These are phyloP conservation scores for Epizoanthus ramosus DNA, from an alignment of 92 coral and sea anemone species.

Conservation along the genomic window DNA sequence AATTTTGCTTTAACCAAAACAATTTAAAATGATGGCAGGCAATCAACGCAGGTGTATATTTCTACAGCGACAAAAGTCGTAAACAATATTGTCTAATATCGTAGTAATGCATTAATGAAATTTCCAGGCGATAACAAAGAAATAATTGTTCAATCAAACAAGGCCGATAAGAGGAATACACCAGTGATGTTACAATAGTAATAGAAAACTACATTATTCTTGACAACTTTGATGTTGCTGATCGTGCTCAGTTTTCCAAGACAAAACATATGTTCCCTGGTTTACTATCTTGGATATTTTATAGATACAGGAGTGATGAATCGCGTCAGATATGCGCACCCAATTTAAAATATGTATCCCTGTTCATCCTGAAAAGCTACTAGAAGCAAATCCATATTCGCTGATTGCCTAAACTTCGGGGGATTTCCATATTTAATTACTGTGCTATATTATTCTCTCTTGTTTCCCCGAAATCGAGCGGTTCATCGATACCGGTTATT, in stretches of 20 bases:
- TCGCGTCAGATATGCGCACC: no score
- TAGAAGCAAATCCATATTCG: no score
- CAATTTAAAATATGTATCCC: no score
- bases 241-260: background rate
- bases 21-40: background rate
- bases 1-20: background rate
- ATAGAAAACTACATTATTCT: background rate
- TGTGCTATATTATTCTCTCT: no score
- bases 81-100: conserved; percentile 19
- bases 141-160: conserved; percentile 5
- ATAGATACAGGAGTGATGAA: no score
- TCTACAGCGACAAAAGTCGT: conserved; percentile 35
- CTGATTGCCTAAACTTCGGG: no score
- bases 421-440: no score
- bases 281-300: no score
- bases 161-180: background rate
- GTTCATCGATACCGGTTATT: conserved; percentile 3
- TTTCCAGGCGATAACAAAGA: conserved; percentile 3
- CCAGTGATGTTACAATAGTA: background rate
- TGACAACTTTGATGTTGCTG: background rate
- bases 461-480: no score
- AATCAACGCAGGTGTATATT: background rate
- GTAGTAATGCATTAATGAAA: background rate
- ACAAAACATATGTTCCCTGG: background rate
- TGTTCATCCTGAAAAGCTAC: no score